Percentiles rank a stretch among this genome's conserved stretches.
These are phyloP conservation scores for Noctua pronuba DNA, from an alignment of 2,888 invertebrate genomes.

Conservation along the genomic window DNA sequence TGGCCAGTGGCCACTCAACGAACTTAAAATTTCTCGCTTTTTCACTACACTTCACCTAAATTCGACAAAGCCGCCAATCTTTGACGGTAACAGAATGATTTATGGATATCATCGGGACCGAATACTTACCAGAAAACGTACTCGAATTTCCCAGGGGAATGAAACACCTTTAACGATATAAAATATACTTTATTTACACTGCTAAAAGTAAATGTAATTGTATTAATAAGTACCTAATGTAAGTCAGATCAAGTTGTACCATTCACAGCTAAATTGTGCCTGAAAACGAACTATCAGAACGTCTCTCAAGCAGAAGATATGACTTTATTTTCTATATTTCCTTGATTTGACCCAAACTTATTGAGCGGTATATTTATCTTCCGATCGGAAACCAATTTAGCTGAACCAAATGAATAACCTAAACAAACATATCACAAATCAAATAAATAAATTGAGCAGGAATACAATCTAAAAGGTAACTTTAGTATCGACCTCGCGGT, in stretches of 20 bases:
- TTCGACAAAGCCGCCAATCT: slow-evolving; percentile 40
- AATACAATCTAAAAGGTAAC: slow-evolving; percentile 68
- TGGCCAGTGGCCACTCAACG: slow-evolving; percentile 67
- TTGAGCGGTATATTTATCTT: slow-evolving; percentile 33
- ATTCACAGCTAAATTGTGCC: slow-evolving; percentile 33
- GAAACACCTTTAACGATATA: slow-evolving; percentile 48
- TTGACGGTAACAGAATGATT: slow-evolving; percentile 34
- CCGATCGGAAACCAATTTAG: slow-evolving; percentile 55
- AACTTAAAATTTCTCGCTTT: slow-evolving; percentile 64
- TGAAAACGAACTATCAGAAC: slow-evolving; percentile 37
- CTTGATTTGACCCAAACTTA: slow-evolving; percentile 28
- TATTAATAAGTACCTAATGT: slow-evolving; percentile 40
- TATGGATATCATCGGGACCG: slow-evolving; percentile 29
- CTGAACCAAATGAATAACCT: slow-evolving; percentile 55
- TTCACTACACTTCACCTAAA: slow-evolving; percentile 58
- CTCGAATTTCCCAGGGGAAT: slow-evolving; percentile 31
- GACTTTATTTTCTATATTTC: slow-evolving; percentile 49
- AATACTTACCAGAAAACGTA: slow-evolving; percentile 8
- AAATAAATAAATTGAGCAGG: slow-evolving; percentile 77
- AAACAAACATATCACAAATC: slow-evolving; percentile 73
- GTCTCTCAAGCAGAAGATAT: slow-evolving; percentile 6
- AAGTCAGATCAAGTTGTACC: slow-evolving; percentile 31
- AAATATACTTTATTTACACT: slow-evolving; percentile 65
- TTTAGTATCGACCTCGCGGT: slow-evolving; percentile 40
- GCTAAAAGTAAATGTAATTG: slow-evolving; percentile 33